Evolutionary conservation across 1,140 invertebrate species (phyloP).

Genomic region (Heliconius hewitsoni): DNA sequence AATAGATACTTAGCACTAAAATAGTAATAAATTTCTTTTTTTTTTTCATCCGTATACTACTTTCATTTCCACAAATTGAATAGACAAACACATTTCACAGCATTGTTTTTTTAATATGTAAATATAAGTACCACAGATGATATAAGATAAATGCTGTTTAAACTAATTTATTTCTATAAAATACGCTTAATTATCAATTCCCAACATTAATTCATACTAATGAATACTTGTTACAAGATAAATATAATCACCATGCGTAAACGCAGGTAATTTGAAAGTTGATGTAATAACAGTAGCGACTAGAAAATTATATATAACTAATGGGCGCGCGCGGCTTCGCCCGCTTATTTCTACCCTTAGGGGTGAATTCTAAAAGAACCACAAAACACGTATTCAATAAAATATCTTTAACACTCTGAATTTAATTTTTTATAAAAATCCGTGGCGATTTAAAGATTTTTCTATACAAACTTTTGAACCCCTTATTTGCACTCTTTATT

Average conservation of each 20-base stretch:
- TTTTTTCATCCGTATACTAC: background rate
- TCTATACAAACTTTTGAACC: too few relatives aligned
- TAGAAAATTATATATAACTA: too few relatives aligned
- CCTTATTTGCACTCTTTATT: too few relatives aligned
- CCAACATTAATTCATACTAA: conserved; percentile 20
- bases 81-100: conserved; percentile 2
- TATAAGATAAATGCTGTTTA: background rate
- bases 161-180: conserved; percentile 11
- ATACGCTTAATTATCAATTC: conserved; percentile 12
- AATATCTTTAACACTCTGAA: too few relatives aligned
- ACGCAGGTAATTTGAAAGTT: conserved; percentile 1
- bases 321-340: too few relatives aligned
- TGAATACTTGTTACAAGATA: conserved; percentile 24
- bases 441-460: too few relatives aligned
- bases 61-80: background rate
- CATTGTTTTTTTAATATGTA: conserved; percentile 8
- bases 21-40: background rate
- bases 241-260: conserved; percentile 11
- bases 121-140: background rate
- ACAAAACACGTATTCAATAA: too few relatives aligned
- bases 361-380: too few relatives aligned
- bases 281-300: background rate
- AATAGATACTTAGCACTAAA: background rate
- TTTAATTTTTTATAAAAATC: too few relatives aligned
- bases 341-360: too few relatives aligned